Conservation (phyloP, 92 coral and sea anemone genomes). For the Zoanthus gigantus region DNA sequence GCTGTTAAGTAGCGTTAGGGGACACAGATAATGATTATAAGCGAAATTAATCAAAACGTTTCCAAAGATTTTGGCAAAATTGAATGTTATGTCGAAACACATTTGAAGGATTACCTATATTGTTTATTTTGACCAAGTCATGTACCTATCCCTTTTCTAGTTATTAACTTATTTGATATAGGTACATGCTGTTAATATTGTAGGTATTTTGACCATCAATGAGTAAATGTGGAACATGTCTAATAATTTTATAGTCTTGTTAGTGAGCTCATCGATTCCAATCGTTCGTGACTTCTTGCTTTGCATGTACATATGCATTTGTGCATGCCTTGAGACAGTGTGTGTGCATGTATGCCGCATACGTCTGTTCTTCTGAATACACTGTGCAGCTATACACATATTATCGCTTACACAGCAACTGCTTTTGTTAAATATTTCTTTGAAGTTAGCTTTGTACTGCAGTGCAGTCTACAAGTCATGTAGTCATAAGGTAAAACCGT, state of each 20-base stretch:
- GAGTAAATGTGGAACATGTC: background rate
- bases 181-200: no score
- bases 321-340: background rate
- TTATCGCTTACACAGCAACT: background rate
- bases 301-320: background rate
- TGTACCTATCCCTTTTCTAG: no score
- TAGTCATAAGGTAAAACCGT: background rate
- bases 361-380: background rate
- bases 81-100: background rate
- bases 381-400: background rate
- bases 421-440: background rate
- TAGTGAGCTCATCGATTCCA: background rate
- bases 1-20: background rate
- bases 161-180: no score
- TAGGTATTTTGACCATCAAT: background rate
- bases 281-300: constrained; percentile 24
- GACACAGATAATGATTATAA: background rate
- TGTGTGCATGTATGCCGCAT: background rate
- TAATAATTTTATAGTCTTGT: background rate
- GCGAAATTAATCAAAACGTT: background rate
- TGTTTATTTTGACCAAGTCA: background rate
- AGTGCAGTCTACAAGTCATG: constrained; percentile 6
- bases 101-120: background rate
- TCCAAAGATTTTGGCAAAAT: background rate
- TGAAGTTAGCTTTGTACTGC: background rate